These are phyloP conservation scores for Melitaea cinxia DNA, from an alignment of 1,140 invertebrate genomes.

Conservation along the genomic window DNA sequence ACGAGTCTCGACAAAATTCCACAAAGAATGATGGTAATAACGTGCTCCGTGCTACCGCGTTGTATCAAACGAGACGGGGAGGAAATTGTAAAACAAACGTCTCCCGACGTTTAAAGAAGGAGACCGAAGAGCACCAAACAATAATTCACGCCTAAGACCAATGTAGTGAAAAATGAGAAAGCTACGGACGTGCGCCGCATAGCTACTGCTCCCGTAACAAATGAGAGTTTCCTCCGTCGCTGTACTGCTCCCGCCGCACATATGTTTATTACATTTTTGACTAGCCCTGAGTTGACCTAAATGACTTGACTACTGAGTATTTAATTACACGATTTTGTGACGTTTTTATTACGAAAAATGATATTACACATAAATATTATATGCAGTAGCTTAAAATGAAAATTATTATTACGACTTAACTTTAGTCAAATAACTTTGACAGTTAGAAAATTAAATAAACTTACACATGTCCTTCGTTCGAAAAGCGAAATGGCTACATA, in stretches of 20 bases:
- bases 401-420: neutral
- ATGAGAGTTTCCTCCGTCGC: constrained; percentile 64
- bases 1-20: neutral
- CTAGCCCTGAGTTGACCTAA: constrained; percentile 1
- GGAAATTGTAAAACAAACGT: constrained; percentile 28
- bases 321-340: neutral
- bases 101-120: constrained; percentile 32
- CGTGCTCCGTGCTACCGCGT: neutral
- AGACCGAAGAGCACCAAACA: constrained; percentile 60
- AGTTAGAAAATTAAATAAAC: neutral
- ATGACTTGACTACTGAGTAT: constrained; percentile 6
- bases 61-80: constrained; percentile 4
- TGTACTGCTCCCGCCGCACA: constrained; percentile 25
- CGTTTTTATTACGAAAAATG: neutral
- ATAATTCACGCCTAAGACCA: constrained; percentile 80
- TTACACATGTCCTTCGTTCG: neutral
- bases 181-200: constrained; percentile 71
- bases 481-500: neutral
- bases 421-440: neutral
- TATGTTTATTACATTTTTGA: constrained; percentile 30
- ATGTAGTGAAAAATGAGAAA: constrained; percentile 81
- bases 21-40: constrained; percentile 2
- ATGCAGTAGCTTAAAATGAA: neutral
- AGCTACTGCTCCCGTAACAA: constrained; percentile 63
- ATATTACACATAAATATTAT: neutral